phyloP scores from a whole-genome alignment of 1,140 invertebrate species.

The Centruroides vittatus region DNA sequence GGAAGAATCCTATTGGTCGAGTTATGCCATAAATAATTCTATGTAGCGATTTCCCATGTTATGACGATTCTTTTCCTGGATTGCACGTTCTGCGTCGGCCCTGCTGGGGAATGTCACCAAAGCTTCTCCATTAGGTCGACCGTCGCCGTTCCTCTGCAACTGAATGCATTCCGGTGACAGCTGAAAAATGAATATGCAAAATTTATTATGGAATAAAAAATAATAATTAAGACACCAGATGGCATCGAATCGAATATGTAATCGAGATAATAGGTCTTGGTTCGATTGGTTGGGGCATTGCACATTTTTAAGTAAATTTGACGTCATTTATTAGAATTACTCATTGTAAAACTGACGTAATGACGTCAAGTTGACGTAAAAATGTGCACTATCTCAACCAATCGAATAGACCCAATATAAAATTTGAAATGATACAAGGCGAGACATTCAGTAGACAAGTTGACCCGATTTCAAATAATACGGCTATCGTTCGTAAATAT shows the following conservation, averaged over 20 bases:
- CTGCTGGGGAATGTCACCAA: constrained; percentile 35
- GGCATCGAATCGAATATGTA: not conserved
- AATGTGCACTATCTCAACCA: no score
- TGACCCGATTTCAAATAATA: not conserved
- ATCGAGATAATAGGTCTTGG: not conserved
- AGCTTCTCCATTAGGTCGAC: constrained; percentile 38
- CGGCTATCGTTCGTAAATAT: no score
- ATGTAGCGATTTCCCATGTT: constrained; percentile 41
- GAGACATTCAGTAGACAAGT: not conserved
- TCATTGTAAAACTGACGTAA: no score
- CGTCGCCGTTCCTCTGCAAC: constrained; percentile 34
- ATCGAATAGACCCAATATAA: not conserved
- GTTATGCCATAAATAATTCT: constrained; percentile 35
- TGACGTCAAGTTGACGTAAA: no score
- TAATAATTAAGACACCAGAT: not conserved
- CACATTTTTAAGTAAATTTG: no score
- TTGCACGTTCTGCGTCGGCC: constrained; percentile 41
- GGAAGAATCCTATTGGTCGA: not conserved
- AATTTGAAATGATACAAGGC: not conserved
- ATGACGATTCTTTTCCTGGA: constrained; percentile 37
- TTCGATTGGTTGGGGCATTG: not conserved
- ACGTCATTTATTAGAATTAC: no score
- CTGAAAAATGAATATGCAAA: constrained; percentile 23
- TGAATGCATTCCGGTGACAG: constrained; percentile 40
- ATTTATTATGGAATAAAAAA: not conserved